These are phyloP conservation scores for Pristionchus entomophagus DNA, from an alignment of 2,888 invertebrate species.

Conservation along the genomic window DNA sequence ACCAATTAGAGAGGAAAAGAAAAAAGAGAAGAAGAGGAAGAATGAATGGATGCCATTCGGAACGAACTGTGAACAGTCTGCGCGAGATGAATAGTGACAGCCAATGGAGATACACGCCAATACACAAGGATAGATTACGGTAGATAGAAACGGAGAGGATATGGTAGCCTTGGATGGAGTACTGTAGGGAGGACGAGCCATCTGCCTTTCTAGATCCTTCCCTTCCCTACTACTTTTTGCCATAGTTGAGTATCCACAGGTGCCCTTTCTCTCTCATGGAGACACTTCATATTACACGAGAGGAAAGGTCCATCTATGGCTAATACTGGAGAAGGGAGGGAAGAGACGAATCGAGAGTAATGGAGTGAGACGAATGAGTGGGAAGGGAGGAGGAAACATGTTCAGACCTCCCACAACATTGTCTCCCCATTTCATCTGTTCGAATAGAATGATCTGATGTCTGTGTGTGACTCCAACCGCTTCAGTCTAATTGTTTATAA, in stretches of 20 bases:
- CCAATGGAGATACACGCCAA: too few species aligned
- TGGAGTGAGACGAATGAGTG: constrained; percentile 9
- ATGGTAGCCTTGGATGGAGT: neutral
- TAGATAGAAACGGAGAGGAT: neutral
- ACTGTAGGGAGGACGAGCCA: neutral
- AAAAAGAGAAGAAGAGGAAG: neutral
- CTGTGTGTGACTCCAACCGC: too few species aligned
- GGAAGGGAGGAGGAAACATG: neutral
- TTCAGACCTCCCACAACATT: constrained; percentile 7
- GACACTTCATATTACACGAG: constrained; percentile 35
- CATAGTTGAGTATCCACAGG: constrained; percentile 33
- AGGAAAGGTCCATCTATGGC: constrained; percentile 13
- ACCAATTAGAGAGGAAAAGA: neutral
- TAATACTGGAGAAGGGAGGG: constrained; percentile 19
- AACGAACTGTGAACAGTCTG: neutral
- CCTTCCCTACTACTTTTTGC: constrained; percentile 19
- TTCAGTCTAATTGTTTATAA: too few species aligned
- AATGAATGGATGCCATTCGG: neutral
- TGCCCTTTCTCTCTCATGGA: constrained; percentile 24
- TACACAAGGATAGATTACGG: too few species aligned
- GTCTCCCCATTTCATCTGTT: too few species aligned
- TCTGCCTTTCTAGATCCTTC: neutral
- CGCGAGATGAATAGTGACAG: neutral
- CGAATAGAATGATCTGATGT: too few species aligned
- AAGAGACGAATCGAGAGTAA: constrained; percentile 9